Percentiles rank a stretch among this genome's conserved stretches.
These are phyloP conservation scores for Syrmaticus mikado DNA, from an alignment of 2,113 vertebrate species.

Conservation along the genomic window DNA sequence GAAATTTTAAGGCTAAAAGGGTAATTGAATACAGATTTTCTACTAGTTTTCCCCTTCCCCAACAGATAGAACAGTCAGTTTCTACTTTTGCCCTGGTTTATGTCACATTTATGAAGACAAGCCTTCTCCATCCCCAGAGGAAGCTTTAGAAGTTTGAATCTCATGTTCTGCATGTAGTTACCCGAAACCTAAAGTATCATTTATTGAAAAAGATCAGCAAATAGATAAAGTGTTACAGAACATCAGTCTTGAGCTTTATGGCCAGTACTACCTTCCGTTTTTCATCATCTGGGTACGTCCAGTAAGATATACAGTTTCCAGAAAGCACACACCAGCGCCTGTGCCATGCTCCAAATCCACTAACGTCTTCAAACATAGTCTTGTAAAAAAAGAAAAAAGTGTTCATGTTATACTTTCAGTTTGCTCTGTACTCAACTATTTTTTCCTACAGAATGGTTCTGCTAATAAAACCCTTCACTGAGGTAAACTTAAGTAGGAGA, in stretches of 20 bases:
- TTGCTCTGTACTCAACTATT: neutral
- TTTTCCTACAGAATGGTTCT: neutral
- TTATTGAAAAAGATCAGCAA: neutral
- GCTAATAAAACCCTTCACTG: neutral
- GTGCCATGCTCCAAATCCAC: slow-evolving; percentile 97
- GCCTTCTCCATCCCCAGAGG: neutral
- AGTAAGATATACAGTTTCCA: slow-evolving; percentile 95
- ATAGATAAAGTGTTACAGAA: neutral
- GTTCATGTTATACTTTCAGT: neutral
- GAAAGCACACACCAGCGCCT: slow-evolving; percentile 94
- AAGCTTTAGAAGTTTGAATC: neutral
- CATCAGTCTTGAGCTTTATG: neutral
- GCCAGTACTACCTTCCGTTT: slow-evolving; percentile 86
- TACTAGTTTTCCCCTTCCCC: neutral
- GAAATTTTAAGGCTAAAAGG: neutral
- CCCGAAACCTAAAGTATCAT: neutral
- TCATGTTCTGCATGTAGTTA: neutral
- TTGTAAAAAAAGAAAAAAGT: slow-evolving; percentile 38
- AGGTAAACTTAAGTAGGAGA: neutral
- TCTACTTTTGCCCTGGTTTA: neutral
- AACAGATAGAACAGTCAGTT: neutral
- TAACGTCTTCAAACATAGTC: slow-evolving; percentile 99
- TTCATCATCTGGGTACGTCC: slow-evolving; percentile 98
- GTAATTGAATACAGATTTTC: neutral
- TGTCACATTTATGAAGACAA: neutral